These are phyloP conservation scores for Heliconius ismenius DNA, from an alignment of 2,888 invertebrate genomes.

Conservation along the genomic window DNA sequence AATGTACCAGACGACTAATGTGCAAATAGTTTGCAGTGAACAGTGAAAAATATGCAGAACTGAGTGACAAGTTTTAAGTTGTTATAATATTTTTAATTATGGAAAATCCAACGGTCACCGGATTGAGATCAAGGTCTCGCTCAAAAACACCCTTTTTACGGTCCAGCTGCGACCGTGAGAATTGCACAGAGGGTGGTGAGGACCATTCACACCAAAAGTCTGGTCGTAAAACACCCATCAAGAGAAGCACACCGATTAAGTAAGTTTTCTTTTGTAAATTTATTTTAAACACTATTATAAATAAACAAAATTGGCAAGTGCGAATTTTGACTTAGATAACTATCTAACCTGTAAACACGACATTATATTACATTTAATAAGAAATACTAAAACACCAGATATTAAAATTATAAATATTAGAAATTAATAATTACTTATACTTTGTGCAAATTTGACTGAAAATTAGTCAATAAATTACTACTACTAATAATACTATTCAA, in stretches of 20 bases:
- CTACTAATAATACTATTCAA: neutral
- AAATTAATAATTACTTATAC: neutral
- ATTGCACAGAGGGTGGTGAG: constrained; percentile 75
- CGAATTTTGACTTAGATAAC: neutral
- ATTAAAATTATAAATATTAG: neutral
- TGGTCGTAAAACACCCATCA: constrained; percentile 75
- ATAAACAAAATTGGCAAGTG: neutral
- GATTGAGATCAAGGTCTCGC: constrained; percentile 86
- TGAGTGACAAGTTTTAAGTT: constrained; percentile 35
- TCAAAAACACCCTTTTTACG: constrained; percentile 86
- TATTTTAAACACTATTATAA: neutral
- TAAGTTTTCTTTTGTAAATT: constrained; percentile 54
- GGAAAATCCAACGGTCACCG: constrained; percentile 74
- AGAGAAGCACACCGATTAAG: constrained; percentile 78
- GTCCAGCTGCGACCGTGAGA: constrained; percentile 82
- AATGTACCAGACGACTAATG: constrained; percentile 51
- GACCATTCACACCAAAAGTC: constrained; percentile 78
- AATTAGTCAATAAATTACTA: too few relatives aligned
- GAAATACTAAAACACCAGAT: neutral
- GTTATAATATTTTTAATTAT: constrained; percentile 50
- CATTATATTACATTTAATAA: neutral
- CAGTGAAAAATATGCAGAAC: constrained; percentile 50
- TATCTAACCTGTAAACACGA: neutral
- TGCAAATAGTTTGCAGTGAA: constrained; percentile 14
- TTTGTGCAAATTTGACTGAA: neutral